Base-by-base conservation (phyloP, 2,113 vertebrate species). In the Pyrgilauda ruficollis region DNA sequence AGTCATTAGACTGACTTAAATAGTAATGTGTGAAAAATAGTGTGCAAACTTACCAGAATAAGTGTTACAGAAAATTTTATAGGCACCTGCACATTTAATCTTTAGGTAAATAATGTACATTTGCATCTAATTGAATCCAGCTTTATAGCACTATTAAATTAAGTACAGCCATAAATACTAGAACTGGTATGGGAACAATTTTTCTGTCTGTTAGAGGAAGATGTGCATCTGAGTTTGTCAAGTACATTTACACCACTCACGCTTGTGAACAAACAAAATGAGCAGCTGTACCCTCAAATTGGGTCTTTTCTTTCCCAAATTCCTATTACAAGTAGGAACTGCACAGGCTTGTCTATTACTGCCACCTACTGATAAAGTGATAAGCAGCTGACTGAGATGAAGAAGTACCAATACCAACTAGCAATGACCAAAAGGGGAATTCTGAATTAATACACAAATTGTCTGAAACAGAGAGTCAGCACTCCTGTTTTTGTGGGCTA, bases 281-380 rank as follows among this genome's bases (percentile, higher is more conserved):
- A 94, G 64, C 61, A 84, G 76, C 37, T 88, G 61, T 78, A 81
- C 33, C 28, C 64, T 78, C 58, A 88, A 88, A 64, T 2, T 67
- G 41, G 30, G 24, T 59, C 15, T 73, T 86, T 11, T 52, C 68
- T 66, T 90, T 78, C n/a, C 44, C n/a, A 43, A 67, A 72, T 77
- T 49, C 46, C 46, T 43, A 4, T 52, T 47, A 7, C 12, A 37
- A 74, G 69, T 59, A 62, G 73, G 78, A 89, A 20, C 76, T 59
- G 47, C 74, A 55, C 75, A 93, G 49, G 41, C 49, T 90, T 76
- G 9, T 96, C 92, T 85, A 1, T 83, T 96, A 93, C 95, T 96
- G 97, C 97, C 97, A 97, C 82, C 97, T 97, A 79, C 93, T 90
- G 96, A 80, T 62, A 9, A 81, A 88, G 53, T 47, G 43, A 73